Percentiles rank a stretch among this genome's conserved stretches.
These are phyloP conservation scores for Turritopsis rubra DNA, from an alignment of 30 jellyfish, hydroid and myxozoan genomes.

Conservation along the genomic window DNA sequence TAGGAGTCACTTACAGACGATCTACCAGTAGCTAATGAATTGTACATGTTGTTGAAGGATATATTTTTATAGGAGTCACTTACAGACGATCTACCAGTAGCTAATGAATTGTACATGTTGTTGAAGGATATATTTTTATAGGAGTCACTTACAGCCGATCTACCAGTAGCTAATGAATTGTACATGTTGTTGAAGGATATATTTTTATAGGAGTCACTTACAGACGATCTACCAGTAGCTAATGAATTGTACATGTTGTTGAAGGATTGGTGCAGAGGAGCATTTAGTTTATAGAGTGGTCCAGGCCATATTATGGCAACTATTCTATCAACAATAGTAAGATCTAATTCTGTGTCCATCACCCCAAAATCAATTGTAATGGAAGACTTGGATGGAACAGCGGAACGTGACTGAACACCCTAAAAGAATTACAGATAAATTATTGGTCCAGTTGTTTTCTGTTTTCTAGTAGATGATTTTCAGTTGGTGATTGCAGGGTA, in stretches of 20 bases:
- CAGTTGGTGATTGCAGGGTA: too few relatives aligned
- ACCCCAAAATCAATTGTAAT: conserved; percentile 45
- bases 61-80: too few relatives aligned
- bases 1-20: too few relatives aligned
- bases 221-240: conserved; percentile 51
- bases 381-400: conserved; percentile 61
- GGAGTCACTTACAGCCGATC: too few relatives aligned
- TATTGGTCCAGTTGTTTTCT: not conserved
- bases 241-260: conserved; percentile 54
- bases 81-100: too few relatives aligned
- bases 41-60: too few relatives aligned
- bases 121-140: too few relatives aligned
- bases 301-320: conserved; percentile 67
- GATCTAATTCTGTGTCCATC: conserved; percentile 61
- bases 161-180: too few relatives aligned
- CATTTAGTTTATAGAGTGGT: conserved; percentile 40
- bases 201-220: too few relatives aligned
- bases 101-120: not conserved
- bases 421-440: not conserved
- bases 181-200: not conserved
- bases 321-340: conserved; percentile 77
- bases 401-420: conserved; percentile 90
- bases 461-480: too few relatives aligned
- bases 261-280: not conserved
- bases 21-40: too few relatives aligned